phyloP scores from a whole-genome alignment of 2,797 vertebrate genomes.

The Xenopus petersii region DNA sequence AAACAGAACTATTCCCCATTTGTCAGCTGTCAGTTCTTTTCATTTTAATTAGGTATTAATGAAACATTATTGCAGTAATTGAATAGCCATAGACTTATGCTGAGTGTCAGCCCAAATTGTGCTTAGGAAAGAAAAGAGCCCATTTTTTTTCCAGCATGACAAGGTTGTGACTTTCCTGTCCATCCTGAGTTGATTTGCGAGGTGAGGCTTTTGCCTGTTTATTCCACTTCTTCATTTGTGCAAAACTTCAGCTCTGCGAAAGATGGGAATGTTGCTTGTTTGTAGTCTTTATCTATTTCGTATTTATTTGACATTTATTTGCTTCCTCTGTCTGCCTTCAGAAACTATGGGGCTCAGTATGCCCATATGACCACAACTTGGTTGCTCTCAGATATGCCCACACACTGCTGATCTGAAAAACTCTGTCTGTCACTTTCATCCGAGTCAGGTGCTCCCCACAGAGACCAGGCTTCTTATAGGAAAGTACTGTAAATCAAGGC shows the following conservation, averaged over 20 bases:
- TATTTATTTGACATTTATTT: too few relatives aligned
- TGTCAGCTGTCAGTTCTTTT: slow-evolving; percentile 41
- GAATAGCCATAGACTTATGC: slow-evolving; percentile 29
- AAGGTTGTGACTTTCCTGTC: slow-evolving; percentile 41
- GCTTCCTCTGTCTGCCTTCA: too few relatives aligned
- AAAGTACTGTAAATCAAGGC: too few relatives aligned
- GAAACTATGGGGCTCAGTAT: too few relatives aligned
- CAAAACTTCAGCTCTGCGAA: neutral
- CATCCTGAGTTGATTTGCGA: slow-evolving; percentile 14
- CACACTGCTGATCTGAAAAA: too few relatives aligned
- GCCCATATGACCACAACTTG: too few relatives aligned
- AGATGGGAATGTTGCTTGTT: neutral
- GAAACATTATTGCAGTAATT: slow-evolving; percentile 42
- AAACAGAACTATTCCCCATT: slow-evolving; percentile 38
- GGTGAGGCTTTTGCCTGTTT: neutral
- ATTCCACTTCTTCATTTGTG: slow-evolving; percentile 22
- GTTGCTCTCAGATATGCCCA: too few relatives aligned
- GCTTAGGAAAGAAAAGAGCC: slow-evolving; percentile 13
- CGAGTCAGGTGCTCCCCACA: too few relatives aligned
- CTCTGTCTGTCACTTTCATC: too few relatives aligned
- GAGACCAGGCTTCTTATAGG: too few relatives aligned
- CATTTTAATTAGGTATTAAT: slow-evolving; percentile 47
- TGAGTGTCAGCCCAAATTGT: slow-evolving; percentile 22
- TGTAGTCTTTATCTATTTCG: neutral
- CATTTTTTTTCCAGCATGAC: slow-evolving; percentile 29